phyloP scores from a whole-genome alignment of 30 jellyfish, hydroid and myxozoan species.

The Aurelia sp. region DNA sequence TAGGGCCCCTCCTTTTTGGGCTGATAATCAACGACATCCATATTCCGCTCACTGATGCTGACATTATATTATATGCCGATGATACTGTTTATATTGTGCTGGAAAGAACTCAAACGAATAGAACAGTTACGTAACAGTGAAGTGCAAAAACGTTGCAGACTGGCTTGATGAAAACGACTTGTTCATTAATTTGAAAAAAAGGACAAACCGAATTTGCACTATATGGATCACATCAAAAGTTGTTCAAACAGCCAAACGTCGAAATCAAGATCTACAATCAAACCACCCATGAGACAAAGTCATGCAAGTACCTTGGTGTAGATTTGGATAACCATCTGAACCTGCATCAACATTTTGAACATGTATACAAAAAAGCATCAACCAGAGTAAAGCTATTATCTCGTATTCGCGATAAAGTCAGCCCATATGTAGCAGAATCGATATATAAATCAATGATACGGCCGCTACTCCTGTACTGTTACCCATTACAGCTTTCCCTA shows the following conservation, averaged over 20 bases:
- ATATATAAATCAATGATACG: conserved; percentile 64
- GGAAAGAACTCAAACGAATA: conserved; percentile 49
- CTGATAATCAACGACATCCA: too few relatives aligned
- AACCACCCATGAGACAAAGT: too few relatives aligned
- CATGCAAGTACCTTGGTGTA: too few relatives aligned
- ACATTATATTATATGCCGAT: conserved; percentile 44
- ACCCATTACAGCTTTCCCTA: conserved; percentile 65
- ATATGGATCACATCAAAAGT: too few relatives aligned
- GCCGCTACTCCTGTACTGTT: conserved; percentile 69
- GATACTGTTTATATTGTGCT: conserved; percentile 43
- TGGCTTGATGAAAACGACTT: conserved; percentile 35
- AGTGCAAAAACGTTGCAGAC: conserved; percentile 47
- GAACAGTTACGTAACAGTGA: conserved; percentile 41
- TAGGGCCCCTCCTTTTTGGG: too few relatives aligned
- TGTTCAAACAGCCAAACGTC: too few relatives aligned
- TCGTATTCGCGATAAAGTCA: conserved; percentile 49
- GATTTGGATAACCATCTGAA: conserved; percentile 67
- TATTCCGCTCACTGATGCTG: too few relatives aligned
- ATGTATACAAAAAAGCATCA: conserved; percentile 57
- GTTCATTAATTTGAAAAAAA: conserved; percentile 29
- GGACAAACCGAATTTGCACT: conserved; percentile 46
- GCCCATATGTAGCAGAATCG: conserved; percentile 52
- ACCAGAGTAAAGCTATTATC: conserved; percentile 40
- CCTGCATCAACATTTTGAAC: conserved; percentile 53
- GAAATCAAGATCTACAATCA: too few relatives aligned